phyloP scores from a whole-genome alignment of 1,140 invertebrate species.

The Leptopilina clavipes region DNA sequence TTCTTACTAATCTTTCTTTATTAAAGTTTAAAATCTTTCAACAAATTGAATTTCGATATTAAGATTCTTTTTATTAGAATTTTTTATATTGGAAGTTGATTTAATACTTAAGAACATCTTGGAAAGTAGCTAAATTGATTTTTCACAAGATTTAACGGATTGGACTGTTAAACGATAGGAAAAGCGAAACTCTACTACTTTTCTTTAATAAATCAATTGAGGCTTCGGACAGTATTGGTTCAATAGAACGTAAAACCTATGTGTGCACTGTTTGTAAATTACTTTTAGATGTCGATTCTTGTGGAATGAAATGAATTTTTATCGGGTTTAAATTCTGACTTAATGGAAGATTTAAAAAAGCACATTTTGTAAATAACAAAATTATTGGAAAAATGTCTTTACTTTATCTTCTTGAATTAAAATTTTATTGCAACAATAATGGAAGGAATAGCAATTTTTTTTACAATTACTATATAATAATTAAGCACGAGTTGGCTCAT shows the following conservation, averaged over 20 bases:
- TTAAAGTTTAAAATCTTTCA: no score
- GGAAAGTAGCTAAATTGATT: not conserved
- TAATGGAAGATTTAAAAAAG: not conserved
- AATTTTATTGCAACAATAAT: no score
- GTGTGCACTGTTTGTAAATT: slow-evolving; percentile 7
- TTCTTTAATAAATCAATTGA: slow-evolving; percentile 8
- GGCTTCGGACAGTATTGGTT: slow-evolving; percentile 9
- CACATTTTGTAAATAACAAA: not conserved
- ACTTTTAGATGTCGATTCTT: slow-evolving; percentile 1
- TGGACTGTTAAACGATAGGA: not conserved
- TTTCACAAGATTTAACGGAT: not conserved
- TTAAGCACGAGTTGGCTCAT: not conserved
- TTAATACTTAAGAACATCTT: not conserved
- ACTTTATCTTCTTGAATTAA: no score
- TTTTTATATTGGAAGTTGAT: no score
- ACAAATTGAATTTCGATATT: not conserved
- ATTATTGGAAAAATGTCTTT: not conserved
- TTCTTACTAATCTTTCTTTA: no score
- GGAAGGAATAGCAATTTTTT: not conserved
- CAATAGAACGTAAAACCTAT: not conserved
- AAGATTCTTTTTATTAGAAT: not conserved
- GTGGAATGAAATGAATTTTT: slow-evolving; percentile 4
- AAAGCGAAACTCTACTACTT: not conserved
- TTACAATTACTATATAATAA: not conserved
- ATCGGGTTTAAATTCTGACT: not conserved